These are phyloP conservation scores for Gorsachius magnificus DNA, from an alignment of 2,797 vertebrate genomes.

Conservation along the genomic window DNA sequence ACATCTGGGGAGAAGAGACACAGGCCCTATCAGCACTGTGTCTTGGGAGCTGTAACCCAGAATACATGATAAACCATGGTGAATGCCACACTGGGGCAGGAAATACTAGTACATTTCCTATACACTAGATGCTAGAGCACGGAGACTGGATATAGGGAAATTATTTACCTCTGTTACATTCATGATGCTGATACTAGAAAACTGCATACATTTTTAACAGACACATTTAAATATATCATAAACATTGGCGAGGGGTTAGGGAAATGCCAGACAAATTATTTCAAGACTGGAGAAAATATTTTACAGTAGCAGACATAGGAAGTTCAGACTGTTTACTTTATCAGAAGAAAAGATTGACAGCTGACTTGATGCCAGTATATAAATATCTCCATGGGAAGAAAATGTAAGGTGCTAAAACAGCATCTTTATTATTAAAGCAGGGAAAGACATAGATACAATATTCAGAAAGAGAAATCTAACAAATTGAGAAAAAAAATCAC, in stretches of 20 bases:
- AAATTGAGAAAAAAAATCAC: background rate
- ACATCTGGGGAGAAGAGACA: background rate
- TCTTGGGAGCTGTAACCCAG: background rate
- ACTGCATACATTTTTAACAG: background rate
- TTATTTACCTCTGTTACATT: background rate
- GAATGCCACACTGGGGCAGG: background rate
- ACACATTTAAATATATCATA: background rate
- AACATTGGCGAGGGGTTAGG: background rate
- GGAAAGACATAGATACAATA: background rate
- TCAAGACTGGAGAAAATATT: background rate
- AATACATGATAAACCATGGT: background rate
- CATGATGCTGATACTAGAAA: background rate
- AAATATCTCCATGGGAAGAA: background rate
- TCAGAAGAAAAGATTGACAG: slow-evolving; percentile 3
- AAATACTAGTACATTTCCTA: background rate
- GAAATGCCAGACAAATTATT: background rate
- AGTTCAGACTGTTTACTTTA: background rate
- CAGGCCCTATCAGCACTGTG: background rate
- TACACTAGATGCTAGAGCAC: background rate
- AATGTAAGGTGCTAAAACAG: background rate
- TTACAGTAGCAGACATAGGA: background rate
- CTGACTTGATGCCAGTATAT: background rate
- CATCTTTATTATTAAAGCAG: background rate
- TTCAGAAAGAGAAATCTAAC: background rate
- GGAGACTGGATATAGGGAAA: background rate